Conservation (phyloP, 2,797 vertebrate species). For the Brachymystax lenok region DNA sequence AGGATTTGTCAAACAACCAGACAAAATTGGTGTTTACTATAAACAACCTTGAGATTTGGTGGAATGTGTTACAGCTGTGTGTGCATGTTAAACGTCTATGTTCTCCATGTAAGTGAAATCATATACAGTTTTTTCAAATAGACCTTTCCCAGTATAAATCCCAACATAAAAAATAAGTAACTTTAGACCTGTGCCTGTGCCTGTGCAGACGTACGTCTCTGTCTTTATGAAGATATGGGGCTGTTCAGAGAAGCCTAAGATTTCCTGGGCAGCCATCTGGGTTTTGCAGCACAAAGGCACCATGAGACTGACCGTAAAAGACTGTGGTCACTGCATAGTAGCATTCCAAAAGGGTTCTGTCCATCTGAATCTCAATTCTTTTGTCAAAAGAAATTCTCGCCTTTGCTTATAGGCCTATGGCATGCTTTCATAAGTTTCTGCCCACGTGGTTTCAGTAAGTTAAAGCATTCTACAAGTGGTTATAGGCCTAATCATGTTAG, state of each 20-base stretch:
- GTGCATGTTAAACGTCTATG: neutral
- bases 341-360: conserved; percentile 54
- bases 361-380: conserved; percentile 21
- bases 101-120: neutral
- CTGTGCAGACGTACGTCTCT: conserved; percentile 41
- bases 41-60: neutral
- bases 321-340: conserved; percentile 59
- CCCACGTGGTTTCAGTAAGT: neutral
- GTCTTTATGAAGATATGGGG: conserved; percentile 52
- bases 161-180: conserved; percentile 56
- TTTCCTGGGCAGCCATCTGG: conserved; percentile 66
- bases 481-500: neutral
- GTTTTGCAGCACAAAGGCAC: conserved; percentile 63
- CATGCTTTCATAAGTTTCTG: neutral
- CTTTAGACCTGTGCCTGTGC: neutral
- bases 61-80: neutral
- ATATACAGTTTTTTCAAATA: neutral
- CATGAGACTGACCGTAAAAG: conserved; percentile 62
- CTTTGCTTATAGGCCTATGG: neutral
- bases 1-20: neutral
- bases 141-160: conserved; percentile 38
- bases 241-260: conserved; percentile 42
- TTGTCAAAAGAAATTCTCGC: neutral
- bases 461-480: neutral
- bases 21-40: neutral